Conservation (phyloP, 2,797 vertebrate genomes). For the Iguana delicatissima region DNA sequence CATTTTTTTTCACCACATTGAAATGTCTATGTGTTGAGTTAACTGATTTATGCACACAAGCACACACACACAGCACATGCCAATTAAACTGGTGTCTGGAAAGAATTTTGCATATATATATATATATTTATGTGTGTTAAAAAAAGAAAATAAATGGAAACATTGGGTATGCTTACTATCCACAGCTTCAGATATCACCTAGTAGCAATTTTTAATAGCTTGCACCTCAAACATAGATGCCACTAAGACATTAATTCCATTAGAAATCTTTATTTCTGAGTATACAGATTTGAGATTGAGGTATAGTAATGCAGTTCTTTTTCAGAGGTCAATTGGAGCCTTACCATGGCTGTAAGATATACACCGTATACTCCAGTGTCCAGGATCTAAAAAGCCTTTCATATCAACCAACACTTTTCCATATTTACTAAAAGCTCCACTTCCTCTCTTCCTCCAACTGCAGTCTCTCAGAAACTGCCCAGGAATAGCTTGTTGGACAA, state of each 20-base stretch:
- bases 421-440: not conserved
- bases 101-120: not conserved
- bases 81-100: not conserved
- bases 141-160: not conserved
- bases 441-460: no score
- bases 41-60: not conserved
- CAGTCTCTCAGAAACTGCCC: not conserved
- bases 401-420: not conserved
- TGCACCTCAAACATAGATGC: not conserved
- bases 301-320: not conserved
- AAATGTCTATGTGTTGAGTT: not conserved
- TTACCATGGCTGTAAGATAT: not conserved
- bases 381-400: not conserved
- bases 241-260: not conserved
- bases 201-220: not conserved
- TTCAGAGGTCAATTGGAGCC: not conserved
- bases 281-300: not conserved
- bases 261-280: not conserved
- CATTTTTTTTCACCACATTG: not conserved
- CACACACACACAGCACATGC: not conserved
- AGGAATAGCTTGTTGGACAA: not conserved
- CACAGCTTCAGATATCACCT: no score
- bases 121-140: no score
- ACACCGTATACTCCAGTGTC: not conserved
- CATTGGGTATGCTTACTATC: not conserved